Percentiles rank a stretch among this genome's conserved stretches.
Evolutionary conservation across 2,797 vertebrate species (phyloP).

Genomic region (Xenops minutus): DNA sequence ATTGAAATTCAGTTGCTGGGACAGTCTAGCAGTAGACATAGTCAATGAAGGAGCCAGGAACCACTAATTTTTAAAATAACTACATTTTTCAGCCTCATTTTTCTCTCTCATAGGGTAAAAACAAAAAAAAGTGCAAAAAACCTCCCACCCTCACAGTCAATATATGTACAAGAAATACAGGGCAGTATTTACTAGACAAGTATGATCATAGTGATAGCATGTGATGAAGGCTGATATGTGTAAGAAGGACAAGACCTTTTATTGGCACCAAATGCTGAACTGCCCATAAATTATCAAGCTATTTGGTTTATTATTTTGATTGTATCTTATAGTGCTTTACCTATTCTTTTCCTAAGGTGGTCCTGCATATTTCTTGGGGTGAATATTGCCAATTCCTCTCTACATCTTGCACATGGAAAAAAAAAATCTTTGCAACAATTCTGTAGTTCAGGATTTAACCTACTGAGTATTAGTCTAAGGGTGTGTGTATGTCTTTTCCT

Average conservation of each 20-base stretch:
- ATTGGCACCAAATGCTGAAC: neutral
- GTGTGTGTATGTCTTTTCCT: neutral
- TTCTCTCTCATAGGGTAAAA: neutral
- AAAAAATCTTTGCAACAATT: neutral
- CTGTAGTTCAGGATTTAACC: neutral
- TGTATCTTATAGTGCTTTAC: neutral
- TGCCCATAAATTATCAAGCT: neutral
- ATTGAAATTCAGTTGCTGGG: neutral
- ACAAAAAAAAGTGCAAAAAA: neutral
- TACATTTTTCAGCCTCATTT: neutral
- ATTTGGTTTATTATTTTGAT: neutral
- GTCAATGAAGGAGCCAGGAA: neutral
- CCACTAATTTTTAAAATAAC: neutral
- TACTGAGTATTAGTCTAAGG: neutral
- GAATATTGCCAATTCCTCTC: neutral
- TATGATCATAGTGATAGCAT: neutral
- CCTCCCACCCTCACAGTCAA: rapidly evolving
- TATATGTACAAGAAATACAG: neutral
- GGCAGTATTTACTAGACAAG: neutral
- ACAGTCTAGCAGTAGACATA: neutral
- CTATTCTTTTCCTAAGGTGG: neutral
- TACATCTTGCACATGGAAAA: neutral
- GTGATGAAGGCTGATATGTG: neutral
- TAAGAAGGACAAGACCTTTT: neutral
- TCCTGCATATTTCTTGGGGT: neutral